These are phyloP conservation scores for Pantherophis vulpinus DNA, from an alignment of 2,797 vertebrate species.

Conservation along the genomic window DNA sequence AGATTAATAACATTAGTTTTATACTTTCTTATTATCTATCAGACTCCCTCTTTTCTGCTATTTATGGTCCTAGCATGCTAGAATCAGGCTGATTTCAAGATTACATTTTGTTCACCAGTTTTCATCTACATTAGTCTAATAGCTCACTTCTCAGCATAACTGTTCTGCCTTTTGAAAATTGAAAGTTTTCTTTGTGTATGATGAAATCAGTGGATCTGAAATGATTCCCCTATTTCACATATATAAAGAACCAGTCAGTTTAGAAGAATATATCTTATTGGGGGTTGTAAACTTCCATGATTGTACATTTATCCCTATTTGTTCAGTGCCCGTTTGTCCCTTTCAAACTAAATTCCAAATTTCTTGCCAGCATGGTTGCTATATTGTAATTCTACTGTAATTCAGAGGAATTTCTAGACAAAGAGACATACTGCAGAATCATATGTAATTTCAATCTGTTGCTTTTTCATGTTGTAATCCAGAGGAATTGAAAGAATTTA, in stretches of 20 bases:
- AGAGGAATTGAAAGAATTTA: not conserved
- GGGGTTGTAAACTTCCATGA: not conserved
- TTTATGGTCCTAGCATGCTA: not conserved
- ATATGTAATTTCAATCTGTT: not conserved
- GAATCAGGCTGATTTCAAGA: not conserved
- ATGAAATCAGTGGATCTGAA: not conserved
- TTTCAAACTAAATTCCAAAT: not conserved
- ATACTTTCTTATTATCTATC: not conserved
- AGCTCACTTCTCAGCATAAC: not conserved
- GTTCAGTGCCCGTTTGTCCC: not conserved
- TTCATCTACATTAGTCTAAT: not conserved
- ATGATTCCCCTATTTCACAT: not conserved
- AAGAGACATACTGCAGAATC: not conserved
- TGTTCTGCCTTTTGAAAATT: not conserved
- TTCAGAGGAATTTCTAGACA: not conserved
- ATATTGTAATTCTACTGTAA: not conserved
- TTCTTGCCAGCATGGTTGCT: not conserved
- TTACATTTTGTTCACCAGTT: not conserved
- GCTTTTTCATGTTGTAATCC: not conserved
- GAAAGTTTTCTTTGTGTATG: not conserved
- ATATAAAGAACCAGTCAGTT: not conserved
- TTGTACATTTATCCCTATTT: not conserved
- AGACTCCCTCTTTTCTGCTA: not conserved
- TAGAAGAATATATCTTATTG: not conserved
- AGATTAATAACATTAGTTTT: not conserved